phyloP scores from a whole-genome alignment of 2,888 invertebrate species.

The Ferdinandea cuprea region DNA sequence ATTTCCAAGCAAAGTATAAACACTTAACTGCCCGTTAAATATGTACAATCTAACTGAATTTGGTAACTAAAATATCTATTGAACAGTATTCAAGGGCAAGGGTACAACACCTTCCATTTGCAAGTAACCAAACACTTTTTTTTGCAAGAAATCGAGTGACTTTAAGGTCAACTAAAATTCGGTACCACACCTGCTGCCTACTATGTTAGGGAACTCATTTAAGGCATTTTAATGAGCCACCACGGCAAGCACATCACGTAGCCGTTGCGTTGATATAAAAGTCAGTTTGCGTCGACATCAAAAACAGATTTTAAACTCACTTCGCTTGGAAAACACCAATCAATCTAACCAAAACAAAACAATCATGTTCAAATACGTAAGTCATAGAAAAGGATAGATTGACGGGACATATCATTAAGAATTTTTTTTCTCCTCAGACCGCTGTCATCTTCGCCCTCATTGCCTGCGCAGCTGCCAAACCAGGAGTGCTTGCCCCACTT shows the following conservation, averaged over 20 bases:
- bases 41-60: too few relatives aligned
- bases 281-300: background rate
- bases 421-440: conserved; percentile 30
- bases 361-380: conserved; percentile 58
- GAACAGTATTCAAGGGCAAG: background rate
- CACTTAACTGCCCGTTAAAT: too few relatives aligned
- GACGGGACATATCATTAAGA: too few relatives aligned
- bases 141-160: background rate
- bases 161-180: background rate
- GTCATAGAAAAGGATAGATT: background rate
- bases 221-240: background rate
- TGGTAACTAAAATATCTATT: too few relatives aligned
- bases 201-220: background rate
- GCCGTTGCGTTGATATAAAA: conserved; percentile 10
- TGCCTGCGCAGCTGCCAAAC: conserved; percentile 66
- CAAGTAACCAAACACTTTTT: background rate
- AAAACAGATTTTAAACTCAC: background rate
- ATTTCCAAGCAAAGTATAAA: too few relatives aligned
- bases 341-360: background rate
- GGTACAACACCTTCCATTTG: background rate
- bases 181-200: background rate
- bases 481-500: conserved; percentile 74
- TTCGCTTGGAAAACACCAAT: conserved; percentile 13
- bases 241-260: background rate
- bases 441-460: conserved; percentile 57